These are phyloP conservation scores for Iphiclides podalirius DNA, from an alignment of 2,888 invertebrate species.

Conservation along the genomic window DNA sequence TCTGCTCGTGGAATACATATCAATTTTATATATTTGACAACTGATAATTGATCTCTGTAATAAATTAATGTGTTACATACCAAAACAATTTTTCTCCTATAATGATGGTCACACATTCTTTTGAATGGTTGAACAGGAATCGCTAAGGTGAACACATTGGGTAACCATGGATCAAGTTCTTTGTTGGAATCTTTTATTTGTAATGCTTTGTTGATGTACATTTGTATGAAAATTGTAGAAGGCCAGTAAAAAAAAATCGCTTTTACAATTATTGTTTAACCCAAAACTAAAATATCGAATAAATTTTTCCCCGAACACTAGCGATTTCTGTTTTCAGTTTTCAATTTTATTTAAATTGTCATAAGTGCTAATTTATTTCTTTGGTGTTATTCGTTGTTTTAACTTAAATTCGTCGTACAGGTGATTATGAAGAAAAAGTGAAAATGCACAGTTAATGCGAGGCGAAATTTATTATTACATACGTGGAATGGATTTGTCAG, in stretches of 20 bases:
- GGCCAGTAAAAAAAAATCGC: too few species aligned
- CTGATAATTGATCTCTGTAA: constrained; percentile 56
- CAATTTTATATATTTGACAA: constrained; percentile 57
- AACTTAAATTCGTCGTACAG: constrained; percentile 21
- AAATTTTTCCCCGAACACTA: neutral
- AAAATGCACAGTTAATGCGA: constrained; percentile 61
- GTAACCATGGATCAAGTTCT: too few species aligned
- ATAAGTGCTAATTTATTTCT: constrained; percentile 19
- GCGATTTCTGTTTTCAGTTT: constrained; percentile 20
- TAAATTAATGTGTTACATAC: constrained; percentile 35
- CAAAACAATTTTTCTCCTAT: constrained; percentile 31
- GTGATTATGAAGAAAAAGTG: constrained; percentile 30
- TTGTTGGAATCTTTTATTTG: too few species aligned
- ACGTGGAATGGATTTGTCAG: constrained; percentile 68
- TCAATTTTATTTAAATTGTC: constrained; percentile 14
- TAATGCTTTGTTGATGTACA: neutral
- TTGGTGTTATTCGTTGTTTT: constrained; percentile 15
- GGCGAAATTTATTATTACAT: constrained; percentile 60
- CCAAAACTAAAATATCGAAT: constrained; percentile 4
- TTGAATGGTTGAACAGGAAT: constrained; percentile 26
- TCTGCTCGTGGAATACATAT: constrained; percentile 60
- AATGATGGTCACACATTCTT: constrained; percentile 49
- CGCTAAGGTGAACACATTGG: too few species aligned
- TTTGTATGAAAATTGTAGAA: neutral
- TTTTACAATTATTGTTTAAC: constrained; percentile 23